These are phyloP conservation scores for Pammene fasciana DNA, from an alignment of 2,888 invertebrate species.

Conservation along the genomic window DNA sequence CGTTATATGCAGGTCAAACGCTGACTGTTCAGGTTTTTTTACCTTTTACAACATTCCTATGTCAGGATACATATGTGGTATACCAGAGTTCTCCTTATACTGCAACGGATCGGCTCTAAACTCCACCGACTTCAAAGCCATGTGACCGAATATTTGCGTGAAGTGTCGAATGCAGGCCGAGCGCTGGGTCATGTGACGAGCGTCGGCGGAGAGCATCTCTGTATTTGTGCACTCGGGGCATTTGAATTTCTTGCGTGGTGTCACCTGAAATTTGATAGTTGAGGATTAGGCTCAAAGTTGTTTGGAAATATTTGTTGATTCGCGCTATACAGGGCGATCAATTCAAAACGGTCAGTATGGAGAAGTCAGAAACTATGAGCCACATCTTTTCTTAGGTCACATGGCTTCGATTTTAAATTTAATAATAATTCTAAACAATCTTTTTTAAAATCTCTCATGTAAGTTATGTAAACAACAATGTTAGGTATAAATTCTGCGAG, in stretches of 20 bases:
- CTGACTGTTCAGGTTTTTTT: constrained; percentile 80
- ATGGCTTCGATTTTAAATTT: too few relatives aligned
- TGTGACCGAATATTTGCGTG: constrained; percentile 90
- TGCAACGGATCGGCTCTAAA: constrained; percentile 98
- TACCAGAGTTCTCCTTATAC: constrained; percentile 93
- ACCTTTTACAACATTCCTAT: constrained; percentile 90
- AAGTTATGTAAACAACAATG: too few relatives aligned
- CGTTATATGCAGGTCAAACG: constrained; percentile 94
- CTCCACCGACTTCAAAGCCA: constrained; percentile 95
- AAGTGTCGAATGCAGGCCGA: constrained; percentile 94
- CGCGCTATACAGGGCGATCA: too few relatives aligned
- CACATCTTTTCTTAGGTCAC: too few relatives aligned
- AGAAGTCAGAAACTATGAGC: too few relatives aligned
- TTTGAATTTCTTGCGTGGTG: constrained; percentile 98
- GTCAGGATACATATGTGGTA: constrained; percentile 92
- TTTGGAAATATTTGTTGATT: too few relatives aligned
- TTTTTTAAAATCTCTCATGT: too few relatives aligned
- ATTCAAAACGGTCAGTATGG: too few relatives aligned
- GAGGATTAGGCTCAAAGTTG: background rate
- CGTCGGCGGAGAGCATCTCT: constrained; percentile 96
- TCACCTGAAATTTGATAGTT: constrained; percentile 85
- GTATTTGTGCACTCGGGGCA: constrained; percentile 97
- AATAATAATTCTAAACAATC: too few relatives aligned
- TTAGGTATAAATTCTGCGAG: too few relatives aligned
- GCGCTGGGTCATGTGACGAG: constrained; percentile 95